Conservation (phyloP, 2,888 invertebrate species). For the Acleris sparsana region DNA sequence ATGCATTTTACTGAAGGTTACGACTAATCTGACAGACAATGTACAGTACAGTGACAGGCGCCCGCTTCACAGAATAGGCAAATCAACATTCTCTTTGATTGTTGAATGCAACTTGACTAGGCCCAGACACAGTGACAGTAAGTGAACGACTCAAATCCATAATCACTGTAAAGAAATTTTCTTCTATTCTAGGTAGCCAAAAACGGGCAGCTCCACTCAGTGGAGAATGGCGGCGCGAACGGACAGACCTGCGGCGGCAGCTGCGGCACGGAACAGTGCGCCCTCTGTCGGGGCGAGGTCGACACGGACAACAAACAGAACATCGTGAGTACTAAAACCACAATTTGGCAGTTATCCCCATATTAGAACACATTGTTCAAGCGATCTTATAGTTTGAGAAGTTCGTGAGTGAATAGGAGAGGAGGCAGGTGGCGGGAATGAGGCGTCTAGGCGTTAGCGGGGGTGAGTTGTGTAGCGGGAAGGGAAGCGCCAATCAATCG, state of each 20-base stretch:
- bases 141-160: neutral
- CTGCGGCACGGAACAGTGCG: conserved; percentile 76
- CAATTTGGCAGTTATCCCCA: neutral
- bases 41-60: too few species aligned
- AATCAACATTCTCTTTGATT: too few species aligned
- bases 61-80: too few species aligned
- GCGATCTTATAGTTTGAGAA: too few species aligned
- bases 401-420: too few species aligned
- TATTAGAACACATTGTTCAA: neutral
- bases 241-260: conserved; percentile 67
- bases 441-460: too few species aligned
- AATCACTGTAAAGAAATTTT: neutral
- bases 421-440: too few species aligned
- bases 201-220: conserved; percentile 67
- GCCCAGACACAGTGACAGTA: neutral
- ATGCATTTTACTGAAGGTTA: too few species aligned
- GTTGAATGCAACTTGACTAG: neutral
- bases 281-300: conserved; percentile 72
- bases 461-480: too few species aligned
- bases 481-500: too few species aligned
- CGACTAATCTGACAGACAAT: too few species aligned
- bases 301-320: conserved; percentile 80
- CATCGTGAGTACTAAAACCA: conserved; percentile 62
- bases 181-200: conserved; percentile 63
- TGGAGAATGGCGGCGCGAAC: conserved; percentile 54